A percentile compares a stretch with the other conserved stretches of the same genome.
These are phyloP conservation scores for Dynastes grantii DNA, from an alignment of 2,888 invertebrate genomes.

Conservation along the genomic window DNA sequence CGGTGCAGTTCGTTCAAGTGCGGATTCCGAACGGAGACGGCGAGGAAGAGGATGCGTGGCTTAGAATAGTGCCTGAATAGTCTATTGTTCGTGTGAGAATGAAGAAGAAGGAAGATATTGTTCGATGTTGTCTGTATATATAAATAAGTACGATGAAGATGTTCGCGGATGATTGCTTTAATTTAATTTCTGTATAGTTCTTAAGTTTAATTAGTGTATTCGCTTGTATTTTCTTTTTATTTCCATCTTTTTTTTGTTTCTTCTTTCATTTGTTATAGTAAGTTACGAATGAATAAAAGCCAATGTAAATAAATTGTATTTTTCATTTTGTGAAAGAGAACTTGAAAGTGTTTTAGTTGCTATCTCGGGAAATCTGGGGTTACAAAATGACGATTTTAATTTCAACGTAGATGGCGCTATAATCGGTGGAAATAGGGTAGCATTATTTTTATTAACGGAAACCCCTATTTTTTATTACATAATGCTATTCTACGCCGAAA, in stretches of 20 bases:
- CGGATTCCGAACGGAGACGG: constrained; percentile 68
- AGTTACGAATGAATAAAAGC: constrained; percentile 4
- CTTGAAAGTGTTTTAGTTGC: too few species aligned
- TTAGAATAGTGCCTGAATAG: constrained; percentile 68
- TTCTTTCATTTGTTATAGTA: background rate
- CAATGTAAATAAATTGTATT: background rate
- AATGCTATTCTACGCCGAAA: too few species aligned
- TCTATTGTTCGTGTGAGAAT: background rate
- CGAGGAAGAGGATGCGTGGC: constrained; percentile 70
- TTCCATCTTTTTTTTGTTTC: background rate
- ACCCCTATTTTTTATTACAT: too few species aligned
- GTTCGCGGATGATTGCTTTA: background rate
- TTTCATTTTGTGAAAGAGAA: too few species aligned
- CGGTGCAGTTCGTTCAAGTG: constrained; percentile 68
- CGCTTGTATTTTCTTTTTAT: background rate
- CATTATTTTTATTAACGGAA: too few species aligned
- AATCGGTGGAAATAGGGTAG: too few species aligned
- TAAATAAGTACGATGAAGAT: background rate
- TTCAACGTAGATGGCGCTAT: too few species aligned
- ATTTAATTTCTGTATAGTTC: constrained; percentile 15
- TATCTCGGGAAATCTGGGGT: too few species aligned
- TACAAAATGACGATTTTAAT: too few species aligned
- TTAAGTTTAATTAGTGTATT: constrained; percentile 17
- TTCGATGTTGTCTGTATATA: background rate
- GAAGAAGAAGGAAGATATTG: background rate